phyloP scores from a whole-genome alignment of 2,888 invertebrate genomes.

The Bugula neritina region DNA sequence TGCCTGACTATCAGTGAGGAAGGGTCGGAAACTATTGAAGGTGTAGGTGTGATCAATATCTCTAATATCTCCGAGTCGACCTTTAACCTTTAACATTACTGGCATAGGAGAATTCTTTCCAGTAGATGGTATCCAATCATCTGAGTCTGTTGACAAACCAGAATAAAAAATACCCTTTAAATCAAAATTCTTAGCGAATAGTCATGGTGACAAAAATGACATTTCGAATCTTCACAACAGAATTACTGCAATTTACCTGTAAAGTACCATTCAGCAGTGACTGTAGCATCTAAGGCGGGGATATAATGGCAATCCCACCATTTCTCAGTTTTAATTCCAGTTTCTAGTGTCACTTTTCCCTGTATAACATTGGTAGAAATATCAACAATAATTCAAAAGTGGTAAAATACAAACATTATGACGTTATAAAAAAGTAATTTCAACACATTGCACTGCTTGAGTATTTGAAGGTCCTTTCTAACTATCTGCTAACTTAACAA shows the following conservation, averaged over 20 bases:
- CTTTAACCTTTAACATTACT: constrained; percentile 3
- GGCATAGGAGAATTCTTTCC: not conserved
- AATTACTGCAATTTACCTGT: too few relatives aligned
- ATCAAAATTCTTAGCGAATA: too few relatives aligned
- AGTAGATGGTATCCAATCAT: not conserved
- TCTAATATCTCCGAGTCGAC: not conserved
- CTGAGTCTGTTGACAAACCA: not conserved
- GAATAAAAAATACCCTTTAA: not conserved
- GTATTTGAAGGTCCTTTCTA: too few relatives aligned
- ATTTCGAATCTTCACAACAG: too few relatives aligned
- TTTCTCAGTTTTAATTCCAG: not conserved
- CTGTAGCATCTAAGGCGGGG: not conserved
- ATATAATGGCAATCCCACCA: constrained; percentile 18
- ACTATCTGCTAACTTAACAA: too few relatives aligned
- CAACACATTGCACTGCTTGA: too few relatives aligned
- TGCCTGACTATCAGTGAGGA: too few relatives aligned
- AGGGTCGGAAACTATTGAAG: not conserved
- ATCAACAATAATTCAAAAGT: not conserved
- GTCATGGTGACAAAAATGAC: too few relatives aligned
- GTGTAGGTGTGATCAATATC: constrained; percentile 3
- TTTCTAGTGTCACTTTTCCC: not conserved
- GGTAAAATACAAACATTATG: too few relatives aligned
- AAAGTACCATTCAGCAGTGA: constrained; percentile 5
- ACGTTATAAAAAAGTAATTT: too few relatives aligned
- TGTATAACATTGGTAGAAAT: not conserved